phyloP scores from a whole-genome alignment of 2,113 vertebrate genomes.

The Hippocampus abdominalis region DNA sequence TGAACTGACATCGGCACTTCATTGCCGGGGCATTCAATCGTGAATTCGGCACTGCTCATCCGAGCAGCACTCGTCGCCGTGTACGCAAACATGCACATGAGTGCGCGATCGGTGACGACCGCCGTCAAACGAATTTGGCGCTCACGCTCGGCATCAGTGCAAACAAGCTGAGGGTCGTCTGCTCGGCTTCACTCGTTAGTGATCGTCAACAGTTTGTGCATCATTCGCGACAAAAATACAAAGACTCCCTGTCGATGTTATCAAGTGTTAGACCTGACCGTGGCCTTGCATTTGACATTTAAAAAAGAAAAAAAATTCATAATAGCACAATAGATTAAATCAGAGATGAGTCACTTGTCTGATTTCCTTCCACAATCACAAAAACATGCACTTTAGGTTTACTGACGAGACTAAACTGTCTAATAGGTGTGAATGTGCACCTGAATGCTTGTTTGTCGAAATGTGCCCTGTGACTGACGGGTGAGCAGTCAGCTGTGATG shows the following conservation, averaged over 20 bases:
- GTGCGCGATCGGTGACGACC: conserved; percentile 6
- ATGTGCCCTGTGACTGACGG: no score
- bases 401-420: no score
- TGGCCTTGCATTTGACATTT: neutral
- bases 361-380: no score
- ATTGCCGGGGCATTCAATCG: neutral
- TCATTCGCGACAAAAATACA: conserved; percentile 33
- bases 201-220: conserved; percentile 38
- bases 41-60: neutral
- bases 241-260: neutral
- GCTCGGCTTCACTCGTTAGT: conserved; percentile 46
- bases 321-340: no score
- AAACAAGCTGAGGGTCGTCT: conserved; percentile 42
- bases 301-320: neutral
- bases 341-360: no score
- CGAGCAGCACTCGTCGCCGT: neutral
- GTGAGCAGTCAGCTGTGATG: no score
- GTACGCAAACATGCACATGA: conserved; percentile 14
- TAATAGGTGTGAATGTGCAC: no score
- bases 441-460: no score
- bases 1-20: neutral
- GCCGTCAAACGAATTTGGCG: conserved; percentile 40
- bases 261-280: neutral
- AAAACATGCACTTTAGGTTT: no score
- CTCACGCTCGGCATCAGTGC: conserved; percentile 38